Conservation (phyloP, 2,797 vertebrate genomes). For the Ispidina picta region DNA sequence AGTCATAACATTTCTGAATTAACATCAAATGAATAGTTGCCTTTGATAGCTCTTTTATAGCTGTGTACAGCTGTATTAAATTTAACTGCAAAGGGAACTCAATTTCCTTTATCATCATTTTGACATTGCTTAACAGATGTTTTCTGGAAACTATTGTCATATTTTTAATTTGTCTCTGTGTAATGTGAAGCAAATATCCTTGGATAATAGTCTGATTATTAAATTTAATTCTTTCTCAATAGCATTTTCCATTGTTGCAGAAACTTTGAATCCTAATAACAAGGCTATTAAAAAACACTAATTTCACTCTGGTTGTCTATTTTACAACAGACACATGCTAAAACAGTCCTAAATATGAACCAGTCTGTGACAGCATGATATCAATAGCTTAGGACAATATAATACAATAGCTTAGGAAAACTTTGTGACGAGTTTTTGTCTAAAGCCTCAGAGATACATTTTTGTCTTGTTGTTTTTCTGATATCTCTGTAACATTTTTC, state of each 20-base stretch:
- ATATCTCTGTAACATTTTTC: neutral
- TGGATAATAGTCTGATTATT: slow-evolving; percentile 79
- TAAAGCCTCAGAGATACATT: neutral
- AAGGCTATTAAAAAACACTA: slow-evolving; percentile 55
- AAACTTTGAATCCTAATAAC: slow-evolving; percentile 66
- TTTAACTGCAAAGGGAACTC: slow-evolving; percentile 73
- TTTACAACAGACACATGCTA: neutral
- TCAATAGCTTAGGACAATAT: neutral
- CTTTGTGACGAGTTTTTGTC: neutral
- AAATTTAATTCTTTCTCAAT: slow-evolving; percentile 76
- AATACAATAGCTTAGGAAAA: neutral
- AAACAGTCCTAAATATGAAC: neutral
- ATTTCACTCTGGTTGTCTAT: slow-evolving; percentile 36
- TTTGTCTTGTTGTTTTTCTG: neutral
- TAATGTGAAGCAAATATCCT: slow-evolving; percentile 70
- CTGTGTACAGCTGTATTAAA: slow-evolving; percentile 72
- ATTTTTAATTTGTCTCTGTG: slow-evolving; percentile 75
- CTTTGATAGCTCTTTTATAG: slow-evolving; percentile 78
- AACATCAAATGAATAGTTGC: slow-evolving; percentile 68
- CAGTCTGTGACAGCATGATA: neutral
- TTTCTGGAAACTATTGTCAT: slow-evolving; percentile 68
- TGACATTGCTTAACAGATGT: slow-evolving; percentile 80
- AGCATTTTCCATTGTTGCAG: slow-evolving; percentile 65
- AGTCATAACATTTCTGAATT: slow-evolving; percentile 60
- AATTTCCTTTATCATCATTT: slow-evolving; percentile 81